Percentiles rank a stretch among this genome's conserved stretches.
Evolutionary conservation across 2,797 vertebrate species (phyloP).

Genomic region (Sciaenops ocellatus): DNA sequence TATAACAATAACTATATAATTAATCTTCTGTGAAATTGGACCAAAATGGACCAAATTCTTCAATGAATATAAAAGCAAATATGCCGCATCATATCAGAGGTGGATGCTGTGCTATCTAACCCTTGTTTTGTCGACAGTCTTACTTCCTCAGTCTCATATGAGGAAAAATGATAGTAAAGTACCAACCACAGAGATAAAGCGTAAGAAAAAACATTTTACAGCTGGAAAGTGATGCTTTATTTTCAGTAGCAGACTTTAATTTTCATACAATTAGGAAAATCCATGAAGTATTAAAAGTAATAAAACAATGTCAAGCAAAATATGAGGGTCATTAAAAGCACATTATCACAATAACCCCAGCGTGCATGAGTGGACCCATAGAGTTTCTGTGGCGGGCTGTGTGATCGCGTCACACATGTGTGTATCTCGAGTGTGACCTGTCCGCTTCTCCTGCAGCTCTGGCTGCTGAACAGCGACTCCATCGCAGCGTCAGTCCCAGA

Average conservation of each 20-base stretch:
- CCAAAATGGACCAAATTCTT: slow-evolving; percentile 16
- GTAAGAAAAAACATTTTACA: neutral
- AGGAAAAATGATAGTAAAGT: neutral
- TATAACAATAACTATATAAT: slow-evolving; percentile 23
- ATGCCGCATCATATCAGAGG: neutral
- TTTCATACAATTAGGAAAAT: slow-evolving; percentile 1
- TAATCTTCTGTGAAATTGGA: slow-evolving; percentile 46
- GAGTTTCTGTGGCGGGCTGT: neutral
- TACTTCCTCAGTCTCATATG: neutral
- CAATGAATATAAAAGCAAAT: slow-evolving; percentile 1
- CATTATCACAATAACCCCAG: neutral
- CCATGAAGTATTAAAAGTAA: neutral
- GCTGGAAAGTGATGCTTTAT: neutral
- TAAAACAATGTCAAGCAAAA: neutral
- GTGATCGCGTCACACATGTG: neutral
- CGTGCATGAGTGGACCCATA: neutral
- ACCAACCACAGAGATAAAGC: neutral
- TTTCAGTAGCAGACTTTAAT: neutral
- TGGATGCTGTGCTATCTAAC: neutral
- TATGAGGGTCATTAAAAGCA: slow-evolving; percentile 7
- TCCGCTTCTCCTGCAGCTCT: slow-evolving; percentile 86
- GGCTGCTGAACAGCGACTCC: slow-evolving; percentile 96
- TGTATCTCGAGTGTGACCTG: slow-evolving; percentile 45
- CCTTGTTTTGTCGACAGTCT: neutral
- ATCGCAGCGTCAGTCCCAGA: slow-evolving; percentile 86